Conservation (phyloP, 2,797 vertebrate genomes). For the Anomalospiza imberbis region DNA sequence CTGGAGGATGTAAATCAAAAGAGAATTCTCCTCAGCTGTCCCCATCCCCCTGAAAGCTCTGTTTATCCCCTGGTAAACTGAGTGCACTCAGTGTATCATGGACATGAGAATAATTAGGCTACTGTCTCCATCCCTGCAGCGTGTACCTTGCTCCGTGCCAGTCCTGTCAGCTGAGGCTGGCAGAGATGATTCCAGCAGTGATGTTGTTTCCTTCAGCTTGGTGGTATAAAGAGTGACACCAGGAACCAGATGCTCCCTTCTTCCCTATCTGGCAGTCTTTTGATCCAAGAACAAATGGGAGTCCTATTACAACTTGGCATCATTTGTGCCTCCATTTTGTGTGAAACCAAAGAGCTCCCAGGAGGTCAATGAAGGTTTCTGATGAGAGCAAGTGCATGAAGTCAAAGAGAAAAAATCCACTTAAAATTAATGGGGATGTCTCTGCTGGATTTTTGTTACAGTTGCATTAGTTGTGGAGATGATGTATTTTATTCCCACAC, state of each 20-base stretch:
- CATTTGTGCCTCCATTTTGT: neutral
- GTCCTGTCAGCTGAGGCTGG: constrained; percentile 38
- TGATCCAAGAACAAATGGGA: neutral
- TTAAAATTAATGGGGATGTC: neutral
- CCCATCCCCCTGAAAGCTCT: constrained; percentile 29
- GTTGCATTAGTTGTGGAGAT: neutral
- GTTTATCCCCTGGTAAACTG: constrained; percentile 31
- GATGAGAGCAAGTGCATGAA: neutral
- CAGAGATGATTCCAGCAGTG: constrained; percentile 19
- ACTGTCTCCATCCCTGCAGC: constrained; percentile 2
- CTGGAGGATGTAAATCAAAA: constrained; percentile 34
- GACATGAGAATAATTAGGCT: constrained; percentile 12
- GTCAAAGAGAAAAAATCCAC: neutral
- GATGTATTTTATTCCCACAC: neutral
- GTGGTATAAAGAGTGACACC: constrained; percentile 7
- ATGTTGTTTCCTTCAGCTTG: neutral
- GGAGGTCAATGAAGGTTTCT: neutral
- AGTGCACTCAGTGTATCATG: neutral
- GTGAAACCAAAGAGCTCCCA: constrained; percentile 4
- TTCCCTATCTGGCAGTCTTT: neutral
- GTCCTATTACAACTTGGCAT: neutral
- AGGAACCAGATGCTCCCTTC: neutral
- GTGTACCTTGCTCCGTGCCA: neutral
- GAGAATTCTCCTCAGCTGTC: constrained; percentile 29
- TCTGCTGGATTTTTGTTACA: neutral